Base-by-base conservation (phyloP, 1,140 invertebrate genomes). In the Conus betulinus region DNA sequence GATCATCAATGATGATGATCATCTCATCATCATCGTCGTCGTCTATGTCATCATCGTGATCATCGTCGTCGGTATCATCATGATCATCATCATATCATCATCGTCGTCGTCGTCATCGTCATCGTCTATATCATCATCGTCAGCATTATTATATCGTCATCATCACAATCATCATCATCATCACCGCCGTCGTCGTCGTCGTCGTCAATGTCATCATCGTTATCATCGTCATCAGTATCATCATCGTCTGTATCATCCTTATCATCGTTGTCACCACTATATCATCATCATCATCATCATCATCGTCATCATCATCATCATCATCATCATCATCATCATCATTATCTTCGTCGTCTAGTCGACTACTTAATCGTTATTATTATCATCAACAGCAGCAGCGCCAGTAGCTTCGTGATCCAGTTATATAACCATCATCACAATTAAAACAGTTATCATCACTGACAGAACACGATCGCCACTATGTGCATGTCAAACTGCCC, bases 241-340 rank as follows among this genome's bases (percentile, higher is more conserved):
- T n/a, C 23, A 11, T 27, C 79, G 23, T 82, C 7, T 13, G n/a
- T n/a, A 89, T 51, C 84, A 25, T 71, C 51, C 7, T n/a, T 52
- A 84, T 53, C 52, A 53, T 52, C 82, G 10, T 52, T 27, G 55
- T 84, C 57, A 55, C 85, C 81, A 84, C 63, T 60, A 85, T 88
- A 88, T 88, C 78, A 88, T 88, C 78, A 88, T 88, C 60, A 88
- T 88, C 78, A 88, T 88, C 78, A 88, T 88, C 78, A 88, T 88
- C 67, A 71, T 8, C 7, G 13, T 71, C 17, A 11, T 71, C 78
- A 60, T 88, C 78, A 83, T 53, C 79, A 84, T 63, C 55, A 60
- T 71, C 57, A 85, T 53, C 67, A 53, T 79, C 67, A 23, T 87
- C 25, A 25, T 79, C 76, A 20, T 87, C 53, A 51, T 87, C 86